phyloP scores from a whole-genome alignment of 1,140 invertebrate genomes.

The Drosophila albomicans region DNA sequence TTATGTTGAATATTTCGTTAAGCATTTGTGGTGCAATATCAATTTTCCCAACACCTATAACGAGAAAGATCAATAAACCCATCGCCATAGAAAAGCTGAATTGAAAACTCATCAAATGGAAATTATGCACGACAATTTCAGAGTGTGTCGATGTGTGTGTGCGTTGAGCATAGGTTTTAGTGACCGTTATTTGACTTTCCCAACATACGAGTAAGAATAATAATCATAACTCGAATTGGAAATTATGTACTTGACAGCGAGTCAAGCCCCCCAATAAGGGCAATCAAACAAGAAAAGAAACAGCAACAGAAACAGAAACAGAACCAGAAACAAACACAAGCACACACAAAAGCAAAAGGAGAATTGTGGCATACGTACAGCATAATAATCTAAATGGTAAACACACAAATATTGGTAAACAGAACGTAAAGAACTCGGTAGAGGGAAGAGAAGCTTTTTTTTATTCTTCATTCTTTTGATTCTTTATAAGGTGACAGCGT shows the following conservation, averaged over 20 bases:
- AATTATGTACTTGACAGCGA: conserved; percentile 48
- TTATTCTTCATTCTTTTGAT: conserved; percentile 8
- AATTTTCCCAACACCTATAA: conserved; percentile 67
- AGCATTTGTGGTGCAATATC: conserved; percentile 63
- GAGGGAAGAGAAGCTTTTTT: conserved; percentile 31
- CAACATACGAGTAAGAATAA: conserved; percentile 62
- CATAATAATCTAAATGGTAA: conserved; percentile 82
- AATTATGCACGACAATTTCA: conserved; percentile 62
- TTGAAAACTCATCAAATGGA: conserved; percentile 78
- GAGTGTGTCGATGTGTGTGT: conserved; percentile 1
- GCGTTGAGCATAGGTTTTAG: conserved; percentile 28
- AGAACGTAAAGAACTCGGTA: conserved; percentile 6
- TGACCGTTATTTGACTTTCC: conserved; percentile 78
- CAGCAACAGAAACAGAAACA: conserved; percentile 2
- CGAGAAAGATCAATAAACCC: conserved; percentile 70
- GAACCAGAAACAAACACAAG: conserved; percentile 49
- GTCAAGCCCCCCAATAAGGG: conserved; percentile 67
- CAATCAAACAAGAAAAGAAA: conserved; percentile 69
- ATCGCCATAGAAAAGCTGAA: conserved; percentile 41
- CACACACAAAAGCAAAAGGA: conserved; percentile 38
- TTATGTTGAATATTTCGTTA: conserved; percentile 63
- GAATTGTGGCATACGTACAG: conserved; percentile 55
- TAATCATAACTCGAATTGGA: conserved; percentile 80
- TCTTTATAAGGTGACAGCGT: conserved; percentile 37
- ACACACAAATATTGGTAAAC: conserved; percentile 73